Evolutionary conservation across 2,797 vertebrate species (phyloP).

Genomic region (Brachymystax lenok): DNA sequence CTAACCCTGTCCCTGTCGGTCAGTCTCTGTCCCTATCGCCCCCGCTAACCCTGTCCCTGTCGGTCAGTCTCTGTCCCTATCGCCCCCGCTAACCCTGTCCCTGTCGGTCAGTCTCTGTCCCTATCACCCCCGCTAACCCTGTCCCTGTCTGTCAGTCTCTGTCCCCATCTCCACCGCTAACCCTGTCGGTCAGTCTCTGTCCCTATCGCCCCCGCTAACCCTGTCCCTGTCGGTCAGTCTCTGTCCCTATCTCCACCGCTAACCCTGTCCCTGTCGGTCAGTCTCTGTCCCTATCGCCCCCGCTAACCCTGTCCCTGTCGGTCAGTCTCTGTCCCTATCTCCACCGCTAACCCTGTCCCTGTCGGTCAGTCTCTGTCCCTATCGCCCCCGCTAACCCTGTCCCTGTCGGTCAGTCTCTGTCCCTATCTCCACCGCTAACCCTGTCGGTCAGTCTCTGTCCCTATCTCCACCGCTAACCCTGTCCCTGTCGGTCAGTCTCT

Average conservation of each 20-base stretch:
- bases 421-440: not conserved
- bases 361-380: not conserved
- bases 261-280: not conserved
- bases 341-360: too few species aligned
- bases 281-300: not conserved
- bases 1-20: not conserved
- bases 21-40: not conserved
- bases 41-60: not conserved
- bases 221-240: not conserved
- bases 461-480: not conserved
- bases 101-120: not conserved
- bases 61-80: not conserved
- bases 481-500: not conserved
- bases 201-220: not conserved
- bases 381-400: not conserved
- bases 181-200: not conserved
- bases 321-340: not conserved
- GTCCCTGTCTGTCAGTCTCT: not conserved
- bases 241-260: not conserved
- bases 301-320: not conserved
- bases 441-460: not conserved
- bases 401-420: not conserved
- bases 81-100: not conserved
- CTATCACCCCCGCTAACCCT: too few species aligned
- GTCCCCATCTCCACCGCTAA: too few species aligned